Evolutionary conservation across 2,113 vertebrate species (phyloP), one percentile per base, ranked within the genome.

Genomic region (Podilymbus podiceps): DNA sequence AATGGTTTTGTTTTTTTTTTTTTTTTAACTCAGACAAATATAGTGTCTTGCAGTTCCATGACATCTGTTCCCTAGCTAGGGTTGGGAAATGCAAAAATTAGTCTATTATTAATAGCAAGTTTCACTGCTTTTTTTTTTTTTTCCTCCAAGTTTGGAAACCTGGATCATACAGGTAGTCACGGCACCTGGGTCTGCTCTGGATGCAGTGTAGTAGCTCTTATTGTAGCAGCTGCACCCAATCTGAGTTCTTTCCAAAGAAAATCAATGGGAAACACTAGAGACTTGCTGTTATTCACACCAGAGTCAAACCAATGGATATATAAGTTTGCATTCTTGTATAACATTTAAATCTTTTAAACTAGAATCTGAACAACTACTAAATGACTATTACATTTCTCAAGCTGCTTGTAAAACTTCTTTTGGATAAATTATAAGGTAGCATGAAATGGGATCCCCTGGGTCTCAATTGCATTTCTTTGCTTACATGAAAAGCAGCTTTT

Each of bases 1-100:
- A 67, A 77, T 25, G 38, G 28, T 16, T 59, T 74, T 92, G 79
- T n/a, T n/a, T n/a, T n/a, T n/a, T n/a, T 38, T 38, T 38, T 38
- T 92, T 84, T 79, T 91, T 82, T 11, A 82, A 35, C 74, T 88
- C 24, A 11, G 18, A 35, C 28, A 56, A 77, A 80, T 92, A 59
- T 15, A 1, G 1, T 1, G 1, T 47, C 67, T 69, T 1, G 0
- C 31, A 55, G 13, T 75, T 74, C 33, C 1, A 1, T 35, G 68
- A 44, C 28, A 64, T 28, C 44, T 74, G 33, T 25, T 90, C 50
- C 58, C 35, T 35, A 59, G n/a, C 25, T 17, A n/a, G 60, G 44
- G 44, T 42, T 52, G 28, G 0, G 1, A 68, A 83, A 80, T 9
- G 33, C 17, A 90, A 19, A 69, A 69, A 77, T 50, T 10, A 38